Evolutionary conservation across 1,140 invertebrate species (phyloP).

Genomic region (Hetaerina americana): DNA sequence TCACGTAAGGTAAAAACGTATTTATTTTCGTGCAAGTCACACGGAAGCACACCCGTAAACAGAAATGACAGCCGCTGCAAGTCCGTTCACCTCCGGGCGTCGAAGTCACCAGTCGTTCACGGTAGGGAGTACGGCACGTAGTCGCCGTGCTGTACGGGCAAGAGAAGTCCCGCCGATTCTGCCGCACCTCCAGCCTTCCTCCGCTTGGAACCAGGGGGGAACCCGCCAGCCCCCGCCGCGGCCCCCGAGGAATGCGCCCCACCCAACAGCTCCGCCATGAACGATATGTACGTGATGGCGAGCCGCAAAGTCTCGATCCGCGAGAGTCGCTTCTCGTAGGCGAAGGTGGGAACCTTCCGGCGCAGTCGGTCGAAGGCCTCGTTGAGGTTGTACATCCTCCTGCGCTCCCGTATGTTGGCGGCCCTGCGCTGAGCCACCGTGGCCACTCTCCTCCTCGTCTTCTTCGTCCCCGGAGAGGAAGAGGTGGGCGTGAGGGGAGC

Average conservation of each 20-base stretch:
- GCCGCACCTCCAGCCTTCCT: background rate
- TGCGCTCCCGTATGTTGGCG: slow-evolving; percentile 86
- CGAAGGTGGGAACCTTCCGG: slow-evolving; percentile 94
- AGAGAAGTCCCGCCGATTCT: background rate
- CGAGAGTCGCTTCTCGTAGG: slow-evolving; percentile 94
- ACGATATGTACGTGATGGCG: slow-evolving; percentile 96
- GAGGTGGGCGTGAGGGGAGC: background rate
- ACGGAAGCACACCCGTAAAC: no score
- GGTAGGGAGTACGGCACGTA: background rate
- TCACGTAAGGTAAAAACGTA: no score
- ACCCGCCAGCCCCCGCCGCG: background rate
- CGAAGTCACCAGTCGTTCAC: no score
- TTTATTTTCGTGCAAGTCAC: no score
- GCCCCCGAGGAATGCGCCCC: slow-evolving; percentile 18
- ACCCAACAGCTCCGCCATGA: slow-evolving; percentile 81
- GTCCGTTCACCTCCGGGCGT: no score
- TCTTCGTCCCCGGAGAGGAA: slow-evolving; percentile 40
- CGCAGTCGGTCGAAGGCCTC: slow-evolving; percentile 90
- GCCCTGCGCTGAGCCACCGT: slow-evolving; percentile 80
- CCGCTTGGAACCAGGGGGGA: background rate
- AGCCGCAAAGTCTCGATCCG: slow-evolving; percentile 93
- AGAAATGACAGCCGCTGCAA: no score
- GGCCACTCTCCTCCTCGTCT: slow-evolving; percentile 72
- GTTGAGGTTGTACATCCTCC: slow-evolving; percentile 95
- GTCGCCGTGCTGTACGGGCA: background rate